A percentile compares a stretch with the other conserved stretches of the same genome.
These are phyloP conservation scores for Cavia porcellus DNA, from an alignment of 2,113 vertebrate genomes.

Conservation along the genomic window DNA sequence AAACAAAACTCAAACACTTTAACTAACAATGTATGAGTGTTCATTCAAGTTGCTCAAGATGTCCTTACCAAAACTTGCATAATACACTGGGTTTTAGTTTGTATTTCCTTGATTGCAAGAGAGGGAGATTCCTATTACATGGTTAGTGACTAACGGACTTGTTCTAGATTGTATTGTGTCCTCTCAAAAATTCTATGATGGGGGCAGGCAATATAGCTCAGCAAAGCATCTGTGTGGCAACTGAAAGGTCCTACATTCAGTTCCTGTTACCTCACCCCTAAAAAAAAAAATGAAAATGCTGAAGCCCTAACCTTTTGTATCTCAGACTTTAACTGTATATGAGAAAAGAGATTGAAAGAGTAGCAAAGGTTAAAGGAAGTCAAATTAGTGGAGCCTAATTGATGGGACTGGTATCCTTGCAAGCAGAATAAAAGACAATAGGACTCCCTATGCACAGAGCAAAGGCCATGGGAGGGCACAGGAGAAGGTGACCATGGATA, in stretches of 20 bases:
- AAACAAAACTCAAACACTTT: neutral
- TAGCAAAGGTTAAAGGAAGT: neutral
- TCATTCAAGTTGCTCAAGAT: constrained; percentile 10
- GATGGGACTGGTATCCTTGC: neutral
- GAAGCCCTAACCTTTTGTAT: neutral
- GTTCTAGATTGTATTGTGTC: neutral
- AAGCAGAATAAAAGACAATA: neutral
- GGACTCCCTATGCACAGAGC: neutral
- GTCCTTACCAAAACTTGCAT: neutral
- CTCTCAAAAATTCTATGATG: neutral
- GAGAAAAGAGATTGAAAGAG: neutral
- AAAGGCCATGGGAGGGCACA: neutral
- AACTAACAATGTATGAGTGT: neutral
- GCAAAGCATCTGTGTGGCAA: no score
- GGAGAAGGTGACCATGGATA: neutral
- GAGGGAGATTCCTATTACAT: neutral
- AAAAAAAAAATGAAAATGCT: no score
- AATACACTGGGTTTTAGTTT: neutral
- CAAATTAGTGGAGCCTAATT: neutral
- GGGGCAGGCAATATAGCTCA: no score
- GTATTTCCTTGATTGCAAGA: neutral
- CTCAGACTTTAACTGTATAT: neutral
- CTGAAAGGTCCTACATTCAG: no score
- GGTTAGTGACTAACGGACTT: constrained; percentile 27
- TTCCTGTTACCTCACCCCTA: no score